Evolutionary conservation across 2,888 invertebrate genomes (phyloP).

Genomic region (Megastigmus dorsalis): DNA sequence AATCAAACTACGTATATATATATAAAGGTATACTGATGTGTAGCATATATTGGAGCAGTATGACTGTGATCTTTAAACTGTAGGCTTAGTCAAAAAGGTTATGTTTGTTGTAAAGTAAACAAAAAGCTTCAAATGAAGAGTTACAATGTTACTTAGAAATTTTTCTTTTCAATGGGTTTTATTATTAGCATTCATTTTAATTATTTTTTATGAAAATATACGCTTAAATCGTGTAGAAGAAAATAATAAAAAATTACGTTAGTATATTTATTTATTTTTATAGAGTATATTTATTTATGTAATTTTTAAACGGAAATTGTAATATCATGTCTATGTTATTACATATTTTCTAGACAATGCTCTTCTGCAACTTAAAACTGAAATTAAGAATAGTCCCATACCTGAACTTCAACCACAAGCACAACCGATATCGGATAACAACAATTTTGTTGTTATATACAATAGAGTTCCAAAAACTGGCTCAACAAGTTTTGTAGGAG

Average conservation of each 20-base stretch:
- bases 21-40: no score
- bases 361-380: constrained; percentile 65
- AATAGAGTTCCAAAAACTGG: constrained; percentile 98
- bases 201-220: constrained; percentile 72
- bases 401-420: constrained; percentile 55
- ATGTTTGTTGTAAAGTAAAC: constrained; percentile 52
- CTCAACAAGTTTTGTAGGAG: constrained; percentile 95
- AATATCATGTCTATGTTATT: background rate
- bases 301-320: background rate
- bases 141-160: constrained; percentile 68
- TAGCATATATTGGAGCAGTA: no score
- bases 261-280: no score
- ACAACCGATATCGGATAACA: constrained; percentile 73
- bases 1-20: no score
- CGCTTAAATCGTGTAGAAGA: constrained; percentile 71
- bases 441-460: constrained; percentile 87
- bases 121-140: constrained; percentile 54
- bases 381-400: constrained; percentile 58
- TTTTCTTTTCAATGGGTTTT: constrained; percentile 68
- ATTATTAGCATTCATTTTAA: constrained; percentile 65
- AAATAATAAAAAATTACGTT: constrained; percentile 71
- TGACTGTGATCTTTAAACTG: no score
- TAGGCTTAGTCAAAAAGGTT: no score
- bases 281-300: constrained; percentile 2
- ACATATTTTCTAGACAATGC: constrained; percentile 56